These are phyloP conservation scores for Brachyhypopomus gauderio DNA, from an alignment of 2,113 vertebrate species.

Conservation along the genomic window DNA sequence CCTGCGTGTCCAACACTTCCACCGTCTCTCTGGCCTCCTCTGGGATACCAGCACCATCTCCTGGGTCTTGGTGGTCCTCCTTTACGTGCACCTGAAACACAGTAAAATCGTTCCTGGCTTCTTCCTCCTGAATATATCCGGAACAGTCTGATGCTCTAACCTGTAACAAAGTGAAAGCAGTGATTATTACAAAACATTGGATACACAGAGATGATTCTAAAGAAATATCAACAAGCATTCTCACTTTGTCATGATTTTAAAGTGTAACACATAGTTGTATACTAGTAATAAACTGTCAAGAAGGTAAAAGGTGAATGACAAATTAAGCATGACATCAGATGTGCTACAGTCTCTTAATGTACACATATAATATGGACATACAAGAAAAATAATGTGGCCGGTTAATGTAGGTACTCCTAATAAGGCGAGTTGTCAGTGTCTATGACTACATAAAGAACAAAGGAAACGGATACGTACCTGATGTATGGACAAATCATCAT, in stretches of 20 bases:
- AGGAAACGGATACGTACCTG: constrained; percentile 56
- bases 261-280: too few relatives aligned
- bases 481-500: constrained; percentile 59
- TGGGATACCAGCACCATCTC: constrained; percentile 43
- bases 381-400: too few relatives aligned
- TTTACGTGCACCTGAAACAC: constrained; percentile 78
- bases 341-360: too few relatives aligned
- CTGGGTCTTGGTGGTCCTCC: constrained; percentile 66
- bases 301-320: too few relatives aligned
- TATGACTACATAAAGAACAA: too few relatives aligned
- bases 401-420: too few relatives aligned
- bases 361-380: too few relatives aligned
- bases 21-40: constrained; percentile 51
- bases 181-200: background rate
- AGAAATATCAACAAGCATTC: background rate
- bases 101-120: constrained; percentile 69
- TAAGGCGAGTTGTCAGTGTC: too few relatives aligned
- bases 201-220: background rate
- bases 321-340: too few relatives aligned
- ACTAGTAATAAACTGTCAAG: too few relatives aligned
- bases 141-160: constrained; percentile 60
- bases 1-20: constrained; percentile 48
- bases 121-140: constrained; percentile 67
- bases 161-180: constrained; percentile 56
- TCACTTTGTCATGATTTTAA: too few relatives aligned